Base-by-base conservation (phyloP, 1,140 invertebrate genomes). In the Caenorhabditis briggsae region DNA sequence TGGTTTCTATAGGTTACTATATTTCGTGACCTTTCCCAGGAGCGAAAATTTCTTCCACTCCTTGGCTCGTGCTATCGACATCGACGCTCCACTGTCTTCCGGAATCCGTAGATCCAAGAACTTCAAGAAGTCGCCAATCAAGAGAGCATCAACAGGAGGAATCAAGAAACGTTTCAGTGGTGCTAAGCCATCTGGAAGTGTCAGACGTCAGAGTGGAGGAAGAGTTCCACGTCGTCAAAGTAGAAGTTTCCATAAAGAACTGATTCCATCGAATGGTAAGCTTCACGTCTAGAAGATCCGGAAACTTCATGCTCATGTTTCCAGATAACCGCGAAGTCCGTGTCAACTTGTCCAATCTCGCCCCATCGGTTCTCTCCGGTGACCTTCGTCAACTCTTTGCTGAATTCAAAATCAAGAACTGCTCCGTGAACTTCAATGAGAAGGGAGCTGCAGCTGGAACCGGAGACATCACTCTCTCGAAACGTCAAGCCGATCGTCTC, bases 311-410 rank as follows among this genome's bases (percentile, higher is more conserved):
- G 14, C 59, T 61, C n/a, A 33, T 2, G 12, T 61, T 78, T 78
- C 9, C 70, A 78, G 70, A 78, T 3, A 50, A 48, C n/a, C 70
- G 70, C 14, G 70, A 78, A 50, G 87, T 88, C 11, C 78, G 85
- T 23, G 65, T 88, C 55, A 88, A 88, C 61, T 12, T 88, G 1
- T 58, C 78, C 16, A 88, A 88, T n/a, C 65, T 88, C n/a, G 87
- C 87, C 12, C 58, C 74, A 33, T 46, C 87, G n/a, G 87, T 88
- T 8, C 43, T 58, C n/a, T 83, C 87, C 5, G 65, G 33, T 14
- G 87, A 88, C 20, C 65, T 88, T 55, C 87, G 82, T 43, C 87
- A 86, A 82, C 85, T 83, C 20, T 86, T 86, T 16, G 41, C 20
- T 16, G 56, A 46, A 23, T 88, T 48, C 55, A 78, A 33, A 33